These are phyloP conservation scores for Ephialtes manifestator DNA, from an alignment of 2,888 invertebrate genomes.

Conservation along the genomic window DNA sequence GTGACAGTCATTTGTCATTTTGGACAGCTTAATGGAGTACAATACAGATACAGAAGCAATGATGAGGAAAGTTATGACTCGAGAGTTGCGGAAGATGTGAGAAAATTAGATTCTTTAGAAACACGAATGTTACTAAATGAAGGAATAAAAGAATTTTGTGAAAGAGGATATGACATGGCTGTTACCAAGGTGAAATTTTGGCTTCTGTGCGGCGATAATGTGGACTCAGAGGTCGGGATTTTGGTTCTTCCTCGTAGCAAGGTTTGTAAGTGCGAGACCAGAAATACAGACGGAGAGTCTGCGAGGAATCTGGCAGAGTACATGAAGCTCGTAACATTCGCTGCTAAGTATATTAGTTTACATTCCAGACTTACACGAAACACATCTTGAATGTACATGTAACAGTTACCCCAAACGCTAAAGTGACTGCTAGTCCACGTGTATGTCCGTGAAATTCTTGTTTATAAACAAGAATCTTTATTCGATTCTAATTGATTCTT, in stretches of 20 bases:
- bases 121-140: background rate
- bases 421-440: background rate
- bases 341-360: conserved; percentile 39
- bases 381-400: background rate
- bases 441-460: background rate
- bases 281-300: conserved; percentile 13
- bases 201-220: conserved; percentile 18
- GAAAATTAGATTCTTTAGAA: background rate
- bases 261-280: conserved; percentile 20
- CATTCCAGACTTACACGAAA: conserved; percentile 30
- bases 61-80: conserved; percentile 5
- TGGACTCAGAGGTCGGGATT: conserved; percentile 27
- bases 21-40: background rate
- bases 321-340: conserved; percentile 41
- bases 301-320: conserved; percentile 42
- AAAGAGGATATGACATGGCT: conserved; percentile 2
- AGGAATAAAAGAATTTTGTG: background rate
- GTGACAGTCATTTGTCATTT: background rate
- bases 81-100: background rate
- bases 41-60: background rate
- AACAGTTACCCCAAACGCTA: background rate
- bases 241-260: conserved; percentile 26
- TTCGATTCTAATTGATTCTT: no score
- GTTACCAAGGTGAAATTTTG: conserved; percentile 38
- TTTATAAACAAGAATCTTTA: no score